Percentiles rank a stretch among this genome's conserved stretches.
Evolutionary conservation across 2,888 invertebrate species (phyloP).

Genomic region (Epinotia bilunana): DNA sequence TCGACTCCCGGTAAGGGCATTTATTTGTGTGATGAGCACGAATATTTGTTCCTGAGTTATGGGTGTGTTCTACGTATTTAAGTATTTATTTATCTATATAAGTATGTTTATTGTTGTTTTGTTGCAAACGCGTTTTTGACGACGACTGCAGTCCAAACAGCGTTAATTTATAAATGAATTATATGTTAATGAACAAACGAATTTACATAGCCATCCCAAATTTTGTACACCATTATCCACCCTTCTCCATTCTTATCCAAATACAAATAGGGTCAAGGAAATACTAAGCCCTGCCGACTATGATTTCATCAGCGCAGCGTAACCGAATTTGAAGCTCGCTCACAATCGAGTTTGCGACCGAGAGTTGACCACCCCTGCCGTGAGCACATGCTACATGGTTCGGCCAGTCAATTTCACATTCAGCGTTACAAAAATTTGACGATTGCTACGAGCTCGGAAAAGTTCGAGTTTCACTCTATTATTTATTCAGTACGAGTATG

Average conservation of each 20-base stretch:
- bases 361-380: slow-evolving; percentile 23
- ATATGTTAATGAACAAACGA: slow-evolving; percentile 13
- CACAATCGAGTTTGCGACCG: slow-evolving; percentile 34
- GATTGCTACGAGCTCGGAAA: neutral
- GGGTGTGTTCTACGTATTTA: too few species aligned
- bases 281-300: slow-evolving; percentile 19
- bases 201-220: neutral
- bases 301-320: slow-evolving; percentile 22
- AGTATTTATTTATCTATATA: too few species aligned
- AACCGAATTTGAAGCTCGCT: slow-evolving; percentile 28
- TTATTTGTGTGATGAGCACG: too few species aligned
- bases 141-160: too few species aligned
- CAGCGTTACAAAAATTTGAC: slow-evolving; percentile 23
- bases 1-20: too few species aligned
- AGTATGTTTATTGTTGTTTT: too few species aligned
- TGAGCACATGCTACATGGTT: slow-evolving; percentile 18
- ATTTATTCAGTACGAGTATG: neutral
- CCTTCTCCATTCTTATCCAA: slow-evolving; percentile 7
- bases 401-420: slow-evolving; percentile 22
- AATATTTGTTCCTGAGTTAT: too few species aligned
- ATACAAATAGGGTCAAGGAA: slow-evolving; percentile 26
- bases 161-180: neutral
- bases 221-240: neutral
- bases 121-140: too few species aligned
- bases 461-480: neutral